Base-by-base conservation (phyloP, 2,797 vertebrate genomes). In the Phaenicophaeus curvirostris region DNA sequence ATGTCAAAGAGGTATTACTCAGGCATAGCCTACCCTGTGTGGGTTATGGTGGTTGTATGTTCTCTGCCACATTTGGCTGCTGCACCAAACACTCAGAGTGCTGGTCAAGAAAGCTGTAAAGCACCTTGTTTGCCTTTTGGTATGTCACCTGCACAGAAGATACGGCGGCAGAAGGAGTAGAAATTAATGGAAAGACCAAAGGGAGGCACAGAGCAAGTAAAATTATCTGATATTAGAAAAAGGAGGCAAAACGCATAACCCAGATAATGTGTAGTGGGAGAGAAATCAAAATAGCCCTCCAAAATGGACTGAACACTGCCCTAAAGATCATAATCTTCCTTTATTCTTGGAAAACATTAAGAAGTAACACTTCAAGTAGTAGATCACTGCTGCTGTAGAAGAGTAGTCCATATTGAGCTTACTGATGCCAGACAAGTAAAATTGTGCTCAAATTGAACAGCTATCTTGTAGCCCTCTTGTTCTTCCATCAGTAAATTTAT, bases 11-110 rank as follows among this genome's bases (percentile, higher is more conserved):
- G 11, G 24, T 50, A 27, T 35, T 51, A 25, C 4, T 37, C 21
- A 57, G 20, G 15, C 5, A 62, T 57, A 53, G 15, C 58, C 24
- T 31, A 33, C 20, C 17, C 25, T 31, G 20, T 0, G 0, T 39
- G 19, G 13, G 8, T 44, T 81, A 39, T 16, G 18, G 41, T 66
- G 53, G 23, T 85, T 66, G 4, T 54, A 9, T 11, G 9, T 71
- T 80, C 58, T 59, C 33, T 61, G 28, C 37, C 11, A 17, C 13
- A 8, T 66, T 54, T 81, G 54, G 15, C 31, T 51, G 37, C 21
- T 66, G n/a, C 37, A 24, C 44, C 68, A 42, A 62, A 54, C 31
- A 9, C 37, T n/a, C 37, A 42, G 15, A 54, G 9, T 35, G 21
- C 7, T 31, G 33, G 42, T 59, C 33, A 37, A 48, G 37, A 39